Percentiles rank a stretch among this genome's conserved stretches.
These are phyloP conservation scores for Alosa sapidissima DNA, from an alignment of 2,797 vertebrate genomes.

Conservation along the genomic window DNA sequence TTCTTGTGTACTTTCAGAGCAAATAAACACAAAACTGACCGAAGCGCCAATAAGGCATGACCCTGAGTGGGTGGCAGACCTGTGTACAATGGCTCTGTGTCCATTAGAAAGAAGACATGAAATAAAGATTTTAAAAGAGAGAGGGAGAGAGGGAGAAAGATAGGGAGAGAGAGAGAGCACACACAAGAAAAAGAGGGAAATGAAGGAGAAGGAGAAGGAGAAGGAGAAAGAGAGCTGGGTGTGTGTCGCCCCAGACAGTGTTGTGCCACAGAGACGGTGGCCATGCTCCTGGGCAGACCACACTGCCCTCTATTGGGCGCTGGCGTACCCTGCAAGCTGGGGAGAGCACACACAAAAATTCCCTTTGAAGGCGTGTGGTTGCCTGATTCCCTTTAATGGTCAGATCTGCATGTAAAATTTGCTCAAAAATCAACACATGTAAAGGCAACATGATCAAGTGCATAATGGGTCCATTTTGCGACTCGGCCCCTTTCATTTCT, in stretches of 20 bases:
- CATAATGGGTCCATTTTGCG: constrained; percentile 7
- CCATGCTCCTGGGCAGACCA: constrained; percentile 68
- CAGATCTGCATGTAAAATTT: constrained; percentile 30
- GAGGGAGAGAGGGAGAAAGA: too few species aligned
- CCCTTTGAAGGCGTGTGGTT: constrained; percentile 32
- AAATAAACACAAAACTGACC: constrained; percentile 9
- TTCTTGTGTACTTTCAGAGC: constrained; percentile 11
- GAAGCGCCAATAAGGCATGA: background rate
- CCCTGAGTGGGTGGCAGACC: background rate
- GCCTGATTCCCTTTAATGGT: constrained; percentile 20
- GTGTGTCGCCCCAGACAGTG: constrained; percentile 56
- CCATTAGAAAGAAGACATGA: background rate
- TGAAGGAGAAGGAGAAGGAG: background rate
- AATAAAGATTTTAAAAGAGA: background rate
- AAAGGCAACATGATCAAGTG: constrained; percentile 20
- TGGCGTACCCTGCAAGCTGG: constrained; percentile 46
- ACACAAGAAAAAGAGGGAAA: background rate
- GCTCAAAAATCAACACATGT: constrained; percentile 18
- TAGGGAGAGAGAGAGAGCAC: background rate
- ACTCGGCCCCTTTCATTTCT: constrained; percentile 32
- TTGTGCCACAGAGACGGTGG: constrained; percentile 58
- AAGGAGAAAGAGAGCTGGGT: constrained; percentile 41
- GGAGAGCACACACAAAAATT: constrained; percentile 11
- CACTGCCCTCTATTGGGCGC: constrained; percentile 78
- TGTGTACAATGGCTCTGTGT: background rate